Evolutionary conservation across 2,113 vertebrate genomes (phyloP), one percentile per base, ranked within the genome.

Genomic region (Delphinapterus leucas): DNA sequence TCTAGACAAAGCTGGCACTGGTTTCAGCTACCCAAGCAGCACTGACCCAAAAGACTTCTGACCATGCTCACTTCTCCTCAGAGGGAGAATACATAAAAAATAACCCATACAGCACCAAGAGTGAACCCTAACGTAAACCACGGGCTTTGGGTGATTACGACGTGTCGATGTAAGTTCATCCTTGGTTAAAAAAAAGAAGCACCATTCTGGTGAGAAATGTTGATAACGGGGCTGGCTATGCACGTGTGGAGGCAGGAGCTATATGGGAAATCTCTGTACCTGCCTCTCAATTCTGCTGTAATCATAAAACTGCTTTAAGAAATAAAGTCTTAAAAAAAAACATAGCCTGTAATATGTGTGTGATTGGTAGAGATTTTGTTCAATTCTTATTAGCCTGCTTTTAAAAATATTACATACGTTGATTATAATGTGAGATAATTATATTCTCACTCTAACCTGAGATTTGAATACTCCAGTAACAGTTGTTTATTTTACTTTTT

Each of bases 371-470:
- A 93, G 13, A 5, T 20, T 86, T 65, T 96, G 17, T 95, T 60
- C 44, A 60, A 44, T 70, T 84, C 79, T 67, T 85, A 36, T 36
- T 70, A 92, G 65, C 49, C 92, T 28, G 17, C 26, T 88, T 95
- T 85, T 6, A 25, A 90, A 91, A 82, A 70, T 73, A 95, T 55
- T 85, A 86, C 65, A 21, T 68, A 95, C 53, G 17, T 61, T 90
- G 63, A 90, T 95, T 71, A 81, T 79, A 93, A 71, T 90, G 41
- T 92, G 26, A 87, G 44, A 77, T 89, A 84, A 96, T 77, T 93
- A 82, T 44, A 92, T 83, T 90, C 89, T 94, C 49, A 88, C 33
- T 87, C 18, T 90, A 89, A 94, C 58, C 55, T 79, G n/a, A 90
- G 49, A 96, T 92, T 6, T 79, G n/a, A 95, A 90, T 93, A 92